A percentile compares a stretch with the other conserved stretches of the same genome.
These are phyloP conservation scores for Willowsia nigromaculata DNA, from an alignment of 2,888 invertebrate genomes.

Conservation along the genomic window DNA sequence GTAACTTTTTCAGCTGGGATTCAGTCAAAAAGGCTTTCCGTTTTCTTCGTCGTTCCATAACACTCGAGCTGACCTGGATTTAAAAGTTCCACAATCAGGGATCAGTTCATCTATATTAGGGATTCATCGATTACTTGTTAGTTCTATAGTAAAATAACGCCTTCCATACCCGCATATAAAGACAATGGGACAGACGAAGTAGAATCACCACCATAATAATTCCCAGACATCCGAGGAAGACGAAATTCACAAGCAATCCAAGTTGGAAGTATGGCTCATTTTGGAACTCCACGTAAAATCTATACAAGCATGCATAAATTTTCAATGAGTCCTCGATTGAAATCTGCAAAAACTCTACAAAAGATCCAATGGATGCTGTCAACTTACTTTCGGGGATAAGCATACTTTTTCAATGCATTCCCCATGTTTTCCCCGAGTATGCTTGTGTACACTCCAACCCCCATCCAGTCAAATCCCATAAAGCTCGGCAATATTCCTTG, in stretches of 20 bases:
- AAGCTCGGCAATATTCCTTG: constrained; percentile 69
- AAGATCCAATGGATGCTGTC: no score
- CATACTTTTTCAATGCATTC: constrained; percentile 65
- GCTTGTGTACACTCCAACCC: constrained; percentile 71
- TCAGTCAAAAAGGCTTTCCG: constrained; percentile 84
- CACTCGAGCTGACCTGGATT: constrained; percentile 66
- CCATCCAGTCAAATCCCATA: constrained; percentile 76
- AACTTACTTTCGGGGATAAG: constrained; percentile 66
- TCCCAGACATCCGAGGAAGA: constrained; percentile 72
- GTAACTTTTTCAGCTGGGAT: constrained; percentile 73
- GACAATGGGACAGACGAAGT: constrained; percentile 64
- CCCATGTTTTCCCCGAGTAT: constrained; percentile 72
- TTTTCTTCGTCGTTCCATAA: constrained; percentile 82
- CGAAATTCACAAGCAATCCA: constrained; percentile 71
- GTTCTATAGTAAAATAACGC: no score
- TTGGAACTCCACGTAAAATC: constrained; percentile 69
- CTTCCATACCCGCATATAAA: constrained; percentile 63
- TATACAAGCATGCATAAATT: no score
- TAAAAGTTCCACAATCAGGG: background rate
- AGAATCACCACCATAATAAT: constrained; percentile 66
- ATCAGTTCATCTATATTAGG: no score
- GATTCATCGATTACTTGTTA: background rate
- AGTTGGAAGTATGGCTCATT: constrained; percentile 74
- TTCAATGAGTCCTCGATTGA: no score
- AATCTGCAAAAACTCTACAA: no score